Evolutionary conservation across 2,797 vertebrate species (phyloP).

Genomic region (Acanthopagrus latus): DNA sequence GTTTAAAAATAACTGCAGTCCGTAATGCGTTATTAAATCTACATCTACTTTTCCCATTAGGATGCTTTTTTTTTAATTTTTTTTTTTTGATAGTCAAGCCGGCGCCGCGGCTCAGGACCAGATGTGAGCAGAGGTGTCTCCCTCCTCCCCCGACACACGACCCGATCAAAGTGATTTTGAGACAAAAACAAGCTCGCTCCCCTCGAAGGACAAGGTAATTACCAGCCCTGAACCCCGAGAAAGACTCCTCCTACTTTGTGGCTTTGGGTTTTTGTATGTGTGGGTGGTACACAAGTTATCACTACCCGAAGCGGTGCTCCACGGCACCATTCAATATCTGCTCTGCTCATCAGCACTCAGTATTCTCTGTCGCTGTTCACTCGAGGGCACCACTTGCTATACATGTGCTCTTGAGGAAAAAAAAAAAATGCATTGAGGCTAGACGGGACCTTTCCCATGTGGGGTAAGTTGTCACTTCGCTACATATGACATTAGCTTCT

Average conservation of each 20-base stretch:
- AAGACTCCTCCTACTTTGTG: slow-evolving; percentile 25
- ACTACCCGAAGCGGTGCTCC: slow-evolving; percentile 21
- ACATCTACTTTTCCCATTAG: slow-evolving; percentile 10
- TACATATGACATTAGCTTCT: slow-evolving; percentile 67
- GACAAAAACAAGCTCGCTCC: neutral
- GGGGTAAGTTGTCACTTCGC: slow-evolving; percentile 64
- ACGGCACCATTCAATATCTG: slow-evolving; percentile 24
- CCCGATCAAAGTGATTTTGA: slow-evolving; percentile 12
- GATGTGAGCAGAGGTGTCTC: slow-evolving; percentile 5
- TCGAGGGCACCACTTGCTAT: slow-evolving; percentile 58
- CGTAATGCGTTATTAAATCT: slow-evolving; percentile 25
- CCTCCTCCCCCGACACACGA: neutral
- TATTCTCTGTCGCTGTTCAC: slow-evolving; percentile 32
- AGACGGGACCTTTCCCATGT: slow-evolving; percentile 60
- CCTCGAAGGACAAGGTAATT: slow-evolving; percentile 57
- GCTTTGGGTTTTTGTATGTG: slow-evolving; percentile 17
- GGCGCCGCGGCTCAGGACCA: slow-evolving; percentile 16
- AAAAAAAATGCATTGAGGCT: slow-evolving; percentile 31
- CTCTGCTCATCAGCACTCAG: slow-evolving; percentile 21
- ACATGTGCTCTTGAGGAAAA: slow-evolving; percentile 57
- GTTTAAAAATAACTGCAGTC: slow-evolving; percentile 17
- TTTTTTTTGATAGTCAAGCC: slow-evolving; percentile 22
- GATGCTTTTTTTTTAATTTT: slow-evolving; percentile 24
- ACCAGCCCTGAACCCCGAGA: neutral
- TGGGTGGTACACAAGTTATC: slow-evolving; percentile 25